Percentiles rank a stretch among this genome's conserved stretches.
These are phyloP conservation scores for Macroglossus sobrinus DNA, from an alignment of 2,113 vertebrate species.

Conservation along the genomic window DNA sequence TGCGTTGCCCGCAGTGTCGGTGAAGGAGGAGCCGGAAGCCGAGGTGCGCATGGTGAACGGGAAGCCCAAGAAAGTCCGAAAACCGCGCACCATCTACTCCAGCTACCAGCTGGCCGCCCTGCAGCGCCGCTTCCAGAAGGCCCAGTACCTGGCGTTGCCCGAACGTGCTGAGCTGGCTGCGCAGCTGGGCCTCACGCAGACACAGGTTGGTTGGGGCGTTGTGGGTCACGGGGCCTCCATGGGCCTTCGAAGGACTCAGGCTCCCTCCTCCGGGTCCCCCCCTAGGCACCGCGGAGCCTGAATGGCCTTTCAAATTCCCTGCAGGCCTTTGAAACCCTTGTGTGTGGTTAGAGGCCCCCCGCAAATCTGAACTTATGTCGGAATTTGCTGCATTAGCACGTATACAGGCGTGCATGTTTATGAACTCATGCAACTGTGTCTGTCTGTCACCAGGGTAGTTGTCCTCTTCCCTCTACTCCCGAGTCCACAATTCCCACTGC, in stretches of 20 bases:
- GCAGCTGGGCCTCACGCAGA: conserved; percentile 97
- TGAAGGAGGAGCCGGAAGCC: conserved; percentile 97
- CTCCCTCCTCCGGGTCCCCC: neutral
- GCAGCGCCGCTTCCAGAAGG: conserved; percentile 98
- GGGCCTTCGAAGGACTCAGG: neutral
- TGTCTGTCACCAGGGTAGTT: neutral
- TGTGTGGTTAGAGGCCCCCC: neutral
- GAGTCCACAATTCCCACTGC: neutral
- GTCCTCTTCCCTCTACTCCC: neutral
- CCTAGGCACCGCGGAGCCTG: neutral
- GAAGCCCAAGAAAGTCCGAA: conserved; percentile 98
- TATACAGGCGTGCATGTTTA: neutral
- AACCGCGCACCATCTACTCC: conserved; percentile 98
- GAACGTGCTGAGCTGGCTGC: conserved; percentile 97
- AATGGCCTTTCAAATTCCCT: neutral
- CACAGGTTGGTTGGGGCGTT: conserved; percentile 86
- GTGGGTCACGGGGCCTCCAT: neutral
- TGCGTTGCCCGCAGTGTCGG: conserved; percentile 79
- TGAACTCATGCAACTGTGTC: neutral
- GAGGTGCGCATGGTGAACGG: conserved; percentile 99
- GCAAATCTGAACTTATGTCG: neutral
- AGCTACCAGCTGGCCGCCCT: conserved; percentile 98
- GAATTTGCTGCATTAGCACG: neutral
- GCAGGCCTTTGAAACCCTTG: neutral
- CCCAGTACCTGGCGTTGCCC: conserved; percentile 96